Evolutionary conservation across 2,797 vertebrate genomes (phyloP).

Genomic region (Serranus cabrilla): DNA sequence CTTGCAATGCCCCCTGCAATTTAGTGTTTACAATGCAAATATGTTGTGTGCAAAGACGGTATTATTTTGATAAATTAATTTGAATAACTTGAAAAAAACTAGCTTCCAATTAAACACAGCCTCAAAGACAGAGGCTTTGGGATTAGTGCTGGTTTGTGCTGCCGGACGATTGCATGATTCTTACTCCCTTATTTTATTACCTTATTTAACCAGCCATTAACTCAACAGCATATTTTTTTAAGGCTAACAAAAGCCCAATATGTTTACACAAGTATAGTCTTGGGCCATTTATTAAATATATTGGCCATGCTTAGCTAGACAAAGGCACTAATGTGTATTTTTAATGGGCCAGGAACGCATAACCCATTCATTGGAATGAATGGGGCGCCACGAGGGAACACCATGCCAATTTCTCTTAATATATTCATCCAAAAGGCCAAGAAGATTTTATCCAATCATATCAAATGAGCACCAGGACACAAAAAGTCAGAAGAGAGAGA

Average conservation of each 20-base stretch:
- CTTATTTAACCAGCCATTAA: not conserved
- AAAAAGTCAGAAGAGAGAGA: too few relatives aligned
- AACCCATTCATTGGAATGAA: too few relatives aligned
- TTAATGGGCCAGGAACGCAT: not conserved
- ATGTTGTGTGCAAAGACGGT: not conserved
- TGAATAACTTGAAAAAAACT: not conserved
- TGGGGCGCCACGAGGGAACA: too few relatives aligned
- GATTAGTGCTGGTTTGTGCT: not conserved
- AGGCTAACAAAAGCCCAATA: not conserved
- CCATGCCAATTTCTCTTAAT: too few relatives aligned
- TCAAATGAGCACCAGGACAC: too few relatives aligned
- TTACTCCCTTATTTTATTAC: too few relatives aligned
- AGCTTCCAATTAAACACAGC: slow-evolving; percentile 4
- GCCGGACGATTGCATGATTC: too few relatives aligned
- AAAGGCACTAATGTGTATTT: not conserved
- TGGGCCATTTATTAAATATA: too few relatives aligned
- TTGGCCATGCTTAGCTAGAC: not conserved
- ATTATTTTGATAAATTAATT: not conserved
- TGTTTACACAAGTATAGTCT: too few relatives aligned
- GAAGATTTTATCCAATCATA: too few relatives aligned
- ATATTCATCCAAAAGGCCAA: too few relatives aligned
- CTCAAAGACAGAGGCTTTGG: not conserved
- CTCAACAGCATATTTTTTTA: not conserved
- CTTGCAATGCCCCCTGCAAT: not conserved
- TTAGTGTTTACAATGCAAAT: slow-evolving; percentile 7